Evolutionary conservation across 2,888 invertebrate species (phyloP).

Genomic region (Aphrophora alni): DNA sequence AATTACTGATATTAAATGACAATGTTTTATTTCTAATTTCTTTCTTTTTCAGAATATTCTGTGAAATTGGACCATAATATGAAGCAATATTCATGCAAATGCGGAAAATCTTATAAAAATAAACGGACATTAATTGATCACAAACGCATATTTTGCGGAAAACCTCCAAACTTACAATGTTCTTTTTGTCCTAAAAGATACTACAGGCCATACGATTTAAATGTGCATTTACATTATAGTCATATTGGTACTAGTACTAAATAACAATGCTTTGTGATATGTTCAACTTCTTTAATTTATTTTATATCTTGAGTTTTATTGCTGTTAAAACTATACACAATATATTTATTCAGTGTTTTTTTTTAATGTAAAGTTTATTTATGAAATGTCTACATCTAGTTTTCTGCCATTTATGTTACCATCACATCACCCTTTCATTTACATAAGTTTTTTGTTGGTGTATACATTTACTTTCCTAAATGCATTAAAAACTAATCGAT

Average conservation of each 20-base stretch:
- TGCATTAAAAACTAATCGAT: too few relatives aligned
- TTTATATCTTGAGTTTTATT: too few relatives aligned
- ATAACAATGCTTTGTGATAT: not conserved
- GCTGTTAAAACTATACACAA: too few relatives aligned
- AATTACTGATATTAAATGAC: too few relatives aligned
- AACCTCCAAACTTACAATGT: slow-evolving; percentile 51
- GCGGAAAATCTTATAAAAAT: slow-evolving; percentile 54
- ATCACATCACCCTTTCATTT: too few relatives aligned
- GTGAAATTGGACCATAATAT: not conserved
- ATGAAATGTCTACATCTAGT: too few relatives aligned
- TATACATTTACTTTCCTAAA: too few relatives aligned
- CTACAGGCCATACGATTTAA: slow-evolving; percentile 40
- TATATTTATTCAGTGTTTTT: too few relatives aligned
- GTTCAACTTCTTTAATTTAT: too few relatives aligned
- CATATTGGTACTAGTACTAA: not conserved
- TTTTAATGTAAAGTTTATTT: too few relatives aligned
- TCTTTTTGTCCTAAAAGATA: slow-evolving; percentile 49
- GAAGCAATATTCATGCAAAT: slow-evolving; percentile 55
- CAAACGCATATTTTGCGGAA: slow-evolving; percentile 52
- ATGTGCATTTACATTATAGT: slow-evolving; percentile 38
- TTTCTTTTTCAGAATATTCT: not conserved
- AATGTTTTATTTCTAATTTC: not conserved
- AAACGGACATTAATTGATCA: slow-evolving; percentile 49
- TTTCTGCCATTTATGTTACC: too few relatives aligned
- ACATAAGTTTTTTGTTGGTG: too few relatives aligned